Base-by-base conservation (phyloP, 2,888 invertebrate species). In the Oscheius sp. region DNA sequence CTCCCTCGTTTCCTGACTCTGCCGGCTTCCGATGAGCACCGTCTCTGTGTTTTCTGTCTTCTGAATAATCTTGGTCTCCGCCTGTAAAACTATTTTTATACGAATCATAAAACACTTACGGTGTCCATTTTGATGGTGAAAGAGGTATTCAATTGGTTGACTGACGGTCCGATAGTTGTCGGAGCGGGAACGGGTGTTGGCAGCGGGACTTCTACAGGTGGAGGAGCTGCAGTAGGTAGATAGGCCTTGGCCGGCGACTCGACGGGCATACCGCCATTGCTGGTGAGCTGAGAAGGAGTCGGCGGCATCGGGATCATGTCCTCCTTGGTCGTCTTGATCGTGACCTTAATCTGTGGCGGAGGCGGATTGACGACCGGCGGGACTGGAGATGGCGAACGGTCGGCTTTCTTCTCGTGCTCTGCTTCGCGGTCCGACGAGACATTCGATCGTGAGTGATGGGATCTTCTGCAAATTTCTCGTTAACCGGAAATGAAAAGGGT, bases 111-210 rank as follows among this genome's bases (percentile, higher is more conserved):
- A n/a, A 21, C 29, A 29, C 59, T 11, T 50, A 74, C 74, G 58
- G 66, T 37, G 32, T 72, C 72, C 62, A 72, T 62, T 74, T 68
- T 68, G 5, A 74, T 68, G 29, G 47, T 53, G 53, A 68, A 74
- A 10, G 66, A 47, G 4, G 68, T 68, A 29, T 74, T 74, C 1
- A 57, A 35, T 11, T 68, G 33, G 51, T 47, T 53, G 42, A 50
- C 33, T 4, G 59, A 21, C 11, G 74, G 66, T 1, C 62, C 11
- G 47, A 42, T 58, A n/a, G 47, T 13, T 2, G 37, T 32, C 2
- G 59, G 48, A 2, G 42, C 50, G 32, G 55, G 55, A 32, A 37
- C 68, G 4, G 55, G 55, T 2, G 53, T 13, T 4, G 68, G 55
- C 29, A 63, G 47, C 3, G 63, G 63, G n/a, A n/a, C 65, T 10